Percentiles rank a stretch among this genome's conserved stretches.
phyloP scores from a whole-genome alignment of 2,797 vertebrate species.

The Danio jaintianensis region DNA sequence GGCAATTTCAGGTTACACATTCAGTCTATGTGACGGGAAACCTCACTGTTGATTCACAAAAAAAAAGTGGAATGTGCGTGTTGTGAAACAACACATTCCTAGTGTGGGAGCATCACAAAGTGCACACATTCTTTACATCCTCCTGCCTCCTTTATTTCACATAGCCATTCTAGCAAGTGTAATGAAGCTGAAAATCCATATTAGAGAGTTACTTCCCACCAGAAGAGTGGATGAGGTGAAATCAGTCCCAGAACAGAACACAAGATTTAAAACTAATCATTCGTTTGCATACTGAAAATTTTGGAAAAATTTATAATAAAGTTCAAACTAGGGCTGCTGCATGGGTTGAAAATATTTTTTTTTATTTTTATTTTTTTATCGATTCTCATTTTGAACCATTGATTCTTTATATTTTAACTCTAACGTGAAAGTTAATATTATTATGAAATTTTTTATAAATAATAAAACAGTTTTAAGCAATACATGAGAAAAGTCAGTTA shows the following conservation, averaged over 20 bases:
- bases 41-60: constrained; percentile 9
- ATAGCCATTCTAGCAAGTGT: background rate
- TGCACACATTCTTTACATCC: constrained; percentile 44
- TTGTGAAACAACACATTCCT: constrained; percentile 53
- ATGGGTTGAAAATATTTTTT: too few species aligned
- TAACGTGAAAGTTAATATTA: too few species aligned
- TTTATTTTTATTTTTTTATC: too few species aligned
- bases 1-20: constrained; percentile 60
- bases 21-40: constrained; percentile 5
- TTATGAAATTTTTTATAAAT: too few species aligned
- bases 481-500: too few species aligned
- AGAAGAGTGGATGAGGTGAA: background rate
- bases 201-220: background rate
- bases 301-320: background rate
- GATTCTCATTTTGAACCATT: too few species aligned
- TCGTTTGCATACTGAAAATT: background rate
- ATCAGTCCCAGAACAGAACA: background rate
- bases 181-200: constrained; percentile 4
- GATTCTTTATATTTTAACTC: too few species aligned
- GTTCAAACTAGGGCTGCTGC: too few species aligned
- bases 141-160: constrained; percentile 40
- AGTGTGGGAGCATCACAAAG: constrained; percentile 52
- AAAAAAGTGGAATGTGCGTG: constrained; percentile 43
- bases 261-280: background rate
- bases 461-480: too few species aligned